phyloP scores from a whole-genome alignment of 2,888 invertebrate species.

The Tricholauxania praeusta region DNA sequence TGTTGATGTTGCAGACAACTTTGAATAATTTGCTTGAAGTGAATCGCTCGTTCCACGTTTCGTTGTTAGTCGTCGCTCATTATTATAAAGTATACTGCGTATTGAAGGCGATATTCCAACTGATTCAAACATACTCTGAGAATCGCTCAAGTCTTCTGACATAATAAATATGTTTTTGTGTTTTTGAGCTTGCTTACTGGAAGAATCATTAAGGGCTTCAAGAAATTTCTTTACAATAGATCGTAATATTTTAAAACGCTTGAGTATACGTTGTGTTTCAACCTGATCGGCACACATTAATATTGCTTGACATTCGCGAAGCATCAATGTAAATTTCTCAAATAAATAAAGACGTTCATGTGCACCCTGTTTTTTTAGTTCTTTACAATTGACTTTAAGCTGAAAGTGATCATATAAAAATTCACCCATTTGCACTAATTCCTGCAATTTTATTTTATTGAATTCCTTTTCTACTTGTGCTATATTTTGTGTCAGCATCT shows the following conservation, averaged over 20 bases:
- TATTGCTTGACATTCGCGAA: conserved; percentile 63
- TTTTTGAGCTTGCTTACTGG: not conserved
- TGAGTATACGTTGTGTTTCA: conserved; percentile 58
- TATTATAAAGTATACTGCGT: conserved; percentile 59
- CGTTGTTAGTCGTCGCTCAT: conserved; percentile 44
- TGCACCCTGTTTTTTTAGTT: conserved; percentile 46
- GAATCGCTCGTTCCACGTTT: conserved; percentile 47
- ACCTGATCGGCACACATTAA: conserved; percentile 61
- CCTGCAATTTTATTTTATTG: conserved; percentile 52
- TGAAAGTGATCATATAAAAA: conserved; percentile 61
- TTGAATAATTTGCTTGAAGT: conserved; percentile 49
- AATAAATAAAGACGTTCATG: conserved; percentile 50
- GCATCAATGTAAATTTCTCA: conserved; percentile 57
- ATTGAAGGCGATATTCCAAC: conserved; percentile 52
- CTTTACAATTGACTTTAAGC: conserved; percentile 53
- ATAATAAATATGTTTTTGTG: conserved; percentile 47
- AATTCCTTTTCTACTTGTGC: conserved; percentile 51
- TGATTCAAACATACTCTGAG: conserved; percentile 51
- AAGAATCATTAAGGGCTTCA: conserved; percentile 45
- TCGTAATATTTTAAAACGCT: conserved; percentile 64
- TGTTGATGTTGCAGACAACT: conserved; percentile 37
- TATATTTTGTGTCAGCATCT: conserved; percentile 55
- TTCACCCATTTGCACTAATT: conserved; percentile 57
- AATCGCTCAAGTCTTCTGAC: conserved; percentile 49
- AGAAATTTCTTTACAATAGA: conserved; percentile 59